Percentiles rank a stretch among this genome's conserved stretches.
Evolutionary conservation across 2,797 vertebrate genomes (phyloP).

Genomic region (Amblyopsis hoosieri): DNA sequence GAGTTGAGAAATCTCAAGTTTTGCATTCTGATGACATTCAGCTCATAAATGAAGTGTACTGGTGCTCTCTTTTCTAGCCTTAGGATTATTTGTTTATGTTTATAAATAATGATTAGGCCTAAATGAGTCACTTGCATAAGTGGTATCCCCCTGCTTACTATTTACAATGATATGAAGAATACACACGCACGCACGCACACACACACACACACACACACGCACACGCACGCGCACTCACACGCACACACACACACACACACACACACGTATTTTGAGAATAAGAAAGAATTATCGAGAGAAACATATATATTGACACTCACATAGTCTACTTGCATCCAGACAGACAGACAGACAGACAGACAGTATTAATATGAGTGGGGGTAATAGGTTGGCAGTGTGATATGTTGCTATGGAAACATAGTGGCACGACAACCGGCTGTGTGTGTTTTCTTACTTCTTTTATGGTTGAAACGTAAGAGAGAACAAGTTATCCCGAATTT

Average conservation of each 20-base stretch:
- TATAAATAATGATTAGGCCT: too few species aligned
- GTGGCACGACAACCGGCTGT: constrained; percentile 52
- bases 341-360: constrained; percentile 48
- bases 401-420: constrained; percentile 74
- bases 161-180: background rate
- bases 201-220: background rate
- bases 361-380: constrained; percentile 59
- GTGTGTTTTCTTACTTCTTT: constrained; percentile 61
- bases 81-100: too few species aligned
- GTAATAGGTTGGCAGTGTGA: constrained; percentile 66
- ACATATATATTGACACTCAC: constrained; percentile 25
- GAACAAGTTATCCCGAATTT: constrained; percentile 36
- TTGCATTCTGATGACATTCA: too few species aligned
- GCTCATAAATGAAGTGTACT: too few species aligned
- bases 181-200: background rate
- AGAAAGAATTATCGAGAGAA: background rate
- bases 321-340: constrained; percentile 49
- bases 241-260: background rate
- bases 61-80: too few species aligned
- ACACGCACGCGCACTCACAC: background rate
- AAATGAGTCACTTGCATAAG: too few species aligned
- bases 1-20: too few species aligned
- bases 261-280: constrained; percentile 6
- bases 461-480: constrained; percentile 58
- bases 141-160: too few species aligned